Base-by-base conservation (phyloP, 2,797 vertebrate species). In the Gobio occitaniae region DNA sequence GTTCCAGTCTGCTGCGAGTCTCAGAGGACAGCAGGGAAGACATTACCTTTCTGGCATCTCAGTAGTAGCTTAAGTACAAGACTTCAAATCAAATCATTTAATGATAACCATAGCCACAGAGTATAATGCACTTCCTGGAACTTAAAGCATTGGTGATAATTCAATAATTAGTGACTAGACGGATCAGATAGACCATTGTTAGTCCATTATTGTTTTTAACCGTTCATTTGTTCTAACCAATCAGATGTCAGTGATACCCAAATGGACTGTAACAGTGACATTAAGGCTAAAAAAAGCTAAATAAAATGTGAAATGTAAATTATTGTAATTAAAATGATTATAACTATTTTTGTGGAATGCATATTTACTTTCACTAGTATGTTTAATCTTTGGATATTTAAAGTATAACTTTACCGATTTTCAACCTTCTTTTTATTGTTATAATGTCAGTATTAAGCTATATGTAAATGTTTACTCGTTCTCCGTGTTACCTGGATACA, bases 21-120 rank as follows among this genome's bases (percentile, higher is more conserved):
- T 80, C 79, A 41, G 17, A 65, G 76, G 70, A 69, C 36, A 76
- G 72, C 52, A 84, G 48, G 80, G 32, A 82, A 87, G 66, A 81
- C 66, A 59, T 86, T 78, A 63, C 32, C 56, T 68, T 66, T 78
- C 84, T 72, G 78, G 56, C 19, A 63, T 82, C 54, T 68, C 38
- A 69, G 74, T 56, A 52, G 59, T 69, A 19, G 48, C 77, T 84
- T 80, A 77, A 77, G 82, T 68, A 59, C 56, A 81, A 78, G 77
- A 38, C 52, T 81, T 87, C 68, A 84, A 87, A 87, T 87, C 78
- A 77, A 84, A 75, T 56, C 32, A 70, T 81, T 77, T 77, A 61
- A 84, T 80, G 78, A 87, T 70, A 68, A 70, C 48, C 47, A 21
- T 66, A 29, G 66, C 70, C 78, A 69, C 63, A 81, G 65, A 76